Percentiles rank a stretch among this genome's conserved stretches.
These are phyloP conservation scores for Scophthalmus maximus DNA, from an alignment of 2,113 vertebrate genomes.

Conservation along the genomic window DNA sequence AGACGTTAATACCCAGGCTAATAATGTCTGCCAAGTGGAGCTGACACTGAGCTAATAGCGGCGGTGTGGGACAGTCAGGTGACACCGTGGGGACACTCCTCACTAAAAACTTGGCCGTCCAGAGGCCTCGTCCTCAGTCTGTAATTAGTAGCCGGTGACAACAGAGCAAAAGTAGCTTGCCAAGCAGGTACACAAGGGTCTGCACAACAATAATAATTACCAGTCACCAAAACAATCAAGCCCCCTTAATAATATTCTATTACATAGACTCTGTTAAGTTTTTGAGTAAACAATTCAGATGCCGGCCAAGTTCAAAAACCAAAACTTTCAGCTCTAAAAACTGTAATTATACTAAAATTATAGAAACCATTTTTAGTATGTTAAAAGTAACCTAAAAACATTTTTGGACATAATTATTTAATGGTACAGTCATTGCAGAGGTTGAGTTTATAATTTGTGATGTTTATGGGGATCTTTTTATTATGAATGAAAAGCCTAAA, in stretches of 20 bases:
- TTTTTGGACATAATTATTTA: too few relatives aligned
- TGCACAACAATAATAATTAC: constrained; percentile 77
- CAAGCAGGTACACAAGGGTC: constrained; percentile 67
- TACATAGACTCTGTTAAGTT: constrained; percentile 47
- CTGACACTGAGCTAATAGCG: constrained; percentile 67
- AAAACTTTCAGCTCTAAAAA: neutral
- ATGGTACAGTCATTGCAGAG: too few relatives aligned
- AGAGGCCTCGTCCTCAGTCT: constrained; percentile 62
- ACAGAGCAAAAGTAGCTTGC: constrained; percentile 63
- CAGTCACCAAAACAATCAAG: constrained; percentile 76
- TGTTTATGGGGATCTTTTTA: too few relatives aligned
- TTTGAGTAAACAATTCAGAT: neutral
- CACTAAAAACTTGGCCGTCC: constrained; percentile 66
- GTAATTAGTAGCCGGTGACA: constrained; percentile 84
- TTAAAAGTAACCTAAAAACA: too few relatives aligned
- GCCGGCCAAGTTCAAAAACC: neutral
- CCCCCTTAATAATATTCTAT: constrained; percentile 72
- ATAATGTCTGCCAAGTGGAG: constrained; percentile 81
- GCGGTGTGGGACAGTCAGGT: constrained; percentile 69
- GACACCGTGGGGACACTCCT: constrained; percentile 57
- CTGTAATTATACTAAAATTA: too few relatives aligned
- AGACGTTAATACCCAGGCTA: constrained; percentile 71
- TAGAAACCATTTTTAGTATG: too few relatives aligned
- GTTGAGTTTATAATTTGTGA: too few relatives aligned
- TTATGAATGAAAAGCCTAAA: too few relatives aligned